Conservation (phyloP, 2,113 vertebrate genomes). For the Butorides virescens region DNA sequence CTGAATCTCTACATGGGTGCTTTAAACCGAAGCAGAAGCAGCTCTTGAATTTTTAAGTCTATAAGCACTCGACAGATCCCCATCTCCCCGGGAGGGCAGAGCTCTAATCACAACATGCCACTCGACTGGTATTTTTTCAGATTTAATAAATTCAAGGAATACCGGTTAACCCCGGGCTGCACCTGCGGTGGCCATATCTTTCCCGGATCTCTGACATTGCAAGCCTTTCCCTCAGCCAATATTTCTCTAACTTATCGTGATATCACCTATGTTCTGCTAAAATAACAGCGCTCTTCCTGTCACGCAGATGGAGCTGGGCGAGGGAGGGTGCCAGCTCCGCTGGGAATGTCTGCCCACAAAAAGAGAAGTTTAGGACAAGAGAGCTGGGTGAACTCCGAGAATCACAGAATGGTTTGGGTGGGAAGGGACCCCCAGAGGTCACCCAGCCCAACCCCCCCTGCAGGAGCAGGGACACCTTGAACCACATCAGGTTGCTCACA, state of each 20-base stretch:
- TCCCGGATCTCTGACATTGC: background rate
- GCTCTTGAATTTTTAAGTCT: background rate
- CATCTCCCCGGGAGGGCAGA: background rate
- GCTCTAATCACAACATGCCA: background rate
- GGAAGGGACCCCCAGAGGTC: no score
- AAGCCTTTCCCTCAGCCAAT: background rate
- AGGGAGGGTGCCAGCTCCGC: background rate
- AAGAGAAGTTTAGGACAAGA: background rate
- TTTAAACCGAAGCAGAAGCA: background rate
- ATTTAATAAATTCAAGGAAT: background rate
- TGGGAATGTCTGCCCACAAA: background rate
- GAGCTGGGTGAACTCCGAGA: background rate
- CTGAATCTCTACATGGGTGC: fast-evolving
- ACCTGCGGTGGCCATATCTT: background rate
- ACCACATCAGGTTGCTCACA: no score
- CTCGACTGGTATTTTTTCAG: background rate
- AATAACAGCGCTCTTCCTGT: background rate
- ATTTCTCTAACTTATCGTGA: background rate
- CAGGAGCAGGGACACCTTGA: no score
- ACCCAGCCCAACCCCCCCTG: no score
- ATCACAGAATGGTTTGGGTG: no score
- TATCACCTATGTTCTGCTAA: background rate
- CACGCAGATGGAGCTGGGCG: background rate
- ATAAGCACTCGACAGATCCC: background rate
- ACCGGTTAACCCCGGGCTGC: background rate